phyloP scores from a whole-genome alignment of 2,113 vertebrate species.

The Crotalus horridus region DNA sequence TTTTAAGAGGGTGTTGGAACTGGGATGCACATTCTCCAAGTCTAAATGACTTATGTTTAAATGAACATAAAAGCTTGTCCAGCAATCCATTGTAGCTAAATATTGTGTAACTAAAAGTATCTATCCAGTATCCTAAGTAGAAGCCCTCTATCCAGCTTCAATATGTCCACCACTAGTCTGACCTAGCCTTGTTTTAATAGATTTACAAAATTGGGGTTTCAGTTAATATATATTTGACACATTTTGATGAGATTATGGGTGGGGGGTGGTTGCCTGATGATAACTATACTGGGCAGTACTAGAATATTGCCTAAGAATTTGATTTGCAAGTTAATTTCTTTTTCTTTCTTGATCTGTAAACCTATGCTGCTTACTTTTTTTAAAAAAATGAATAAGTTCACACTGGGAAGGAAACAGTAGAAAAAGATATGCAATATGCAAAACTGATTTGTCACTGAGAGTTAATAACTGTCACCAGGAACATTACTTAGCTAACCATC shows the following conservation, averaged over 20 bases:
- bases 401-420: background rate
- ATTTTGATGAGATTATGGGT: background rate
- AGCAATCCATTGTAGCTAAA: background rate
- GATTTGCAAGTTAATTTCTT: background rate
- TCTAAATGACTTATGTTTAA: background rate
- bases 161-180: background rate
- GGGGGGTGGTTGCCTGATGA: background rate
- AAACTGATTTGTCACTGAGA: constrained; percentile 46
- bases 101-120: background rate
- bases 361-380: constrained; percentile 10
- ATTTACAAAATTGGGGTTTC: accelerated
- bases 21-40: background rate
- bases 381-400: background rate
- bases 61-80: background rate
- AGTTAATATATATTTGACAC: background rate
- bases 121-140: background rate
- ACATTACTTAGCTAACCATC: constrained; percentile 49
- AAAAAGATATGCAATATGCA: constrained; percentile 34
- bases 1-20: background rate
- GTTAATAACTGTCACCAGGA: constrained; percentile 48
- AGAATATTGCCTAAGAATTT: background rate
- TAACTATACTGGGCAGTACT: background rate
- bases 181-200: background rate
- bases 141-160: background rate
- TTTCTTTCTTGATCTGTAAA: background rate